Evolutionary conservation across 2,113 vertebrate genomes (phyloP).

Genomic region (Ceyx melanurus): DNA sequence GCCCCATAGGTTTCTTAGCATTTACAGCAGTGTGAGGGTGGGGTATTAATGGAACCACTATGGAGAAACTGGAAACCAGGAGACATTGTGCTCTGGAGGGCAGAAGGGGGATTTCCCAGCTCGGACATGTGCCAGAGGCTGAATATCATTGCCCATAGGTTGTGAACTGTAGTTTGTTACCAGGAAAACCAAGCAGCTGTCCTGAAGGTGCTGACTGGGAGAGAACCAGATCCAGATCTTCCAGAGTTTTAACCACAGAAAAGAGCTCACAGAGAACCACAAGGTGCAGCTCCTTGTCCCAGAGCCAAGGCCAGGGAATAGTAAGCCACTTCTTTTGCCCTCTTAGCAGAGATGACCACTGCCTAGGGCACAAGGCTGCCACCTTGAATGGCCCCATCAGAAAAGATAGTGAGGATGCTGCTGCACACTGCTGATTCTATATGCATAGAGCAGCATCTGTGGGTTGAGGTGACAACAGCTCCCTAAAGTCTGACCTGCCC

Average conservation of each 20-base stretch:
- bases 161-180: background rate
- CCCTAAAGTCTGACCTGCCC: background rate
- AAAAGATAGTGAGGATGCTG: rapidly evolving
- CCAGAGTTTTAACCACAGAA: background rate
- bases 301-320: background rate
- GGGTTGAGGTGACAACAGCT: background rate
- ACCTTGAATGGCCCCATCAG: background rate
- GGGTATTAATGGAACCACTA: background rate
- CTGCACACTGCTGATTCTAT: background rate
- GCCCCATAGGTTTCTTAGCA: background rate
- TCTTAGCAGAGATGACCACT: background rate
- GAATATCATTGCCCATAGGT: background rate
- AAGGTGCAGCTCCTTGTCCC: rapidly evolving
- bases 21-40: background rate
- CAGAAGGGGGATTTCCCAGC: background rate
- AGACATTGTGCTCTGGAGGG: background rate
- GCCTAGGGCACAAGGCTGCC: background rate
- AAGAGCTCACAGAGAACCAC: background rate
- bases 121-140: background rate
- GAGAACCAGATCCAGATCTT: background rate
- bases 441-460: background rate
- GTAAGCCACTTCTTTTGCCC: rapidly evolving
- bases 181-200: background rate
- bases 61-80: background rate
- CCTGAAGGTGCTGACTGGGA: background rate